Evolutionary conservation across 2,888 invertebrate genomes (phyloP), one percentile per base, ranked within the genome.

Genomic region (Troides helena): DNA sequence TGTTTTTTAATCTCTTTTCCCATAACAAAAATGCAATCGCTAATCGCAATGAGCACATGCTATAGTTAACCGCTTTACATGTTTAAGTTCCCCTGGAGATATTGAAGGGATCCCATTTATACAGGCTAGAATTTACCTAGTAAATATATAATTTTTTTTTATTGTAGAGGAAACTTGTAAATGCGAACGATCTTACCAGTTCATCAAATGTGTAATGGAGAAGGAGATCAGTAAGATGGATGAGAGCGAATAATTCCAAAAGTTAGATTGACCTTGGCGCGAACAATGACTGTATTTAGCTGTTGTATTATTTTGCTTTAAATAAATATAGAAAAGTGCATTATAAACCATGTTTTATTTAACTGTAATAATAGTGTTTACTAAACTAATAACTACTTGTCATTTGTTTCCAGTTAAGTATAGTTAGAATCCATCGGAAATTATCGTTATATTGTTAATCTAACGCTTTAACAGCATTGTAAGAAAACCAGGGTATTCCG

Each of bases 191-290:
- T 84, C 93, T 0, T 94, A 94, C 76, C 83, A 87, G 64, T 94
- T 93, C 72, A 77, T 91, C n/a, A 93, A 92, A 75, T 94, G 94
- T 74, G 75, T 94, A 8, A 92, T 93, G 85, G 84, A 88, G 46
- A 83, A 78, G 72, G 85, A 87, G 70, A 87, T 91, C 56, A 84
- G 85, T 56, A 85, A 79, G 73, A 78, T 83, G 67, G 78, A 82
- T 14, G 77, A 64, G 2, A 36, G 68, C 4, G 57, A 61, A 21
- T 68, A 72, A 23, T 23, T 23, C 10, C 64, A 46, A 25, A 62
- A 30, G 53, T 21, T 21, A 8, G 12, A 12, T 10, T 17, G 50
- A 50, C 10, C 7, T 8, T 18, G 1, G 62, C 50, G 63, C 62
- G 12, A 56, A 70, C 12, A 10, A 53, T 43, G 56, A 18, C 59